Evolutionary conservation across 23 tunicate species (phyloP), one percentile per base, ranked within the genome.

Genomic region (Styela clava): DNA sequence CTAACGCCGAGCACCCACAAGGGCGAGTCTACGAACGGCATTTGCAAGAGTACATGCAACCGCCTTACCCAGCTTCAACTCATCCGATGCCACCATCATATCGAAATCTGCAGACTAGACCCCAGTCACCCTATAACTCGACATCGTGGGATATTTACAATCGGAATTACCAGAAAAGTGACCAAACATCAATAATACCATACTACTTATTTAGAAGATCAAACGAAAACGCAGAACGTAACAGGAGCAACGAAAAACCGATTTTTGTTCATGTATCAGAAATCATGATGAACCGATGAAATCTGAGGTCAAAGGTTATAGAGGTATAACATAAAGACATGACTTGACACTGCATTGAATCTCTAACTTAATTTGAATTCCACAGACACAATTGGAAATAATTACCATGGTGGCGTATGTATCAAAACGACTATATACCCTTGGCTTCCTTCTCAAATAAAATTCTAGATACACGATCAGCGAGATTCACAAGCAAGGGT

Each of bases 251-350:
- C 34, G 79, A 69, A 31, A 78, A 77, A 36, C 89, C 84, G 3
- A 78, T 85, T 34, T 85, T 35, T 56, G 89, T 85, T 69, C 89
- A 85, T 30, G 82, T 82, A 2, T 85, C 89, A 9, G 89, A 85
- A 68, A 85, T 85, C 24, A 68, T 31, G 65, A 76, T 76, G 81
- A 26, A 76, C 9, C 31, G 67, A 52, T 52, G 67, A 37, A 44
- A n/a, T 56, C n/a, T n/a, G 56, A 44, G 56, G 56, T 44, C 56
- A 44, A 44, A 44, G 56, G 56, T 44, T n/a, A n/a, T n/a, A n/a
- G n/a, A n/a, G n/a, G n/a, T n/a, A n/a, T n/a, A n/a, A n/a, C n/a
- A n/a, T n/a, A n/a, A n/a, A n/a, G n/a, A n/a, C n/a, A n/a, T n/a
- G n/a, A n/a, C n/a, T n/a, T n/a, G n/a, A n/a, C n/a, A n/a, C n/a